These are phyloP conservation scores for Hydriomena furcata DNA, from an alignment of 2,888 invertebrate species.

Conservation along the genomic window DNA sequence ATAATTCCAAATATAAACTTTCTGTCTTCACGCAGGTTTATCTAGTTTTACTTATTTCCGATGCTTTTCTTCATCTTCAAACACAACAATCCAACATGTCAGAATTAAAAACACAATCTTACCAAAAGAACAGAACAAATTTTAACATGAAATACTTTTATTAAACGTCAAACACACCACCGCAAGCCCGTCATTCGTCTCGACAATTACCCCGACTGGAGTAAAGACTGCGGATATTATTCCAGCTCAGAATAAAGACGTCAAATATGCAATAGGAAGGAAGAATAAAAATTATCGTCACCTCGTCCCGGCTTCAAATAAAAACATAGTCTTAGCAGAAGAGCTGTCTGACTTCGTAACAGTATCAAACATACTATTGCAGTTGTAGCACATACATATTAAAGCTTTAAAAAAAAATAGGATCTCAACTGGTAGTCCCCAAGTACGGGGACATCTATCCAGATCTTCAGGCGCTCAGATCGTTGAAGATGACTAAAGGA, in stretches of 20 bases:
- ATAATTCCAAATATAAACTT: no score
- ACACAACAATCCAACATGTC: no score
- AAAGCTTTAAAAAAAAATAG: no score
- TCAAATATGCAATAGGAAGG: slow-evolving; percentile 56
- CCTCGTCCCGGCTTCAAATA: slow-evolving; percentile 53
- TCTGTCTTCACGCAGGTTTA: no score
- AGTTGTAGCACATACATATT: no score
- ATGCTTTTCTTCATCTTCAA: no score
- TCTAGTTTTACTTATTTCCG: no score
- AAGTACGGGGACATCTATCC: no score
- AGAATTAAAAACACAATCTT: background rate
- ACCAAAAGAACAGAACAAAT: slow-evolving; percentile 23
- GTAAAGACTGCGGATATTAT: slow-evolving; percentile 45
- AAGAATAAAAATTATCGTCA: slow-evolving; percentile 65
- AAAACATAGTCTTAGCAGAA: slow-evolving; percentile 23
- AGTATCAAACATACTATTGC: no score
- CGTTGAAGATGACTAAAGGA: no score
- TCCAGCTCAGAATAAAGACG: slow-evolving; percentile 48
- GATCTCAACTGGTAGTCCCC: no score
- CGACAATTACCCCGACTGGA: slow-evolving; percentile 54
- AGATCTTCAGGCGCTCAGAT: no score
- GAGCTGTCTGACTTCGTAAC: slow-evolving; percentile 1
- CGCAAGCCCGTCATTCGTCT: slow-evolving; percentile 47
- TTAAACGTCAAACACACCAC: slow-evolving; percentile 33
- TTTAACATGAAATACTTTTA: slow-evolving; percentile 31